Base-by-base conservation (phyloP, 2,797 vertebrate genomes). In the Falco rusticolus region DNA sequence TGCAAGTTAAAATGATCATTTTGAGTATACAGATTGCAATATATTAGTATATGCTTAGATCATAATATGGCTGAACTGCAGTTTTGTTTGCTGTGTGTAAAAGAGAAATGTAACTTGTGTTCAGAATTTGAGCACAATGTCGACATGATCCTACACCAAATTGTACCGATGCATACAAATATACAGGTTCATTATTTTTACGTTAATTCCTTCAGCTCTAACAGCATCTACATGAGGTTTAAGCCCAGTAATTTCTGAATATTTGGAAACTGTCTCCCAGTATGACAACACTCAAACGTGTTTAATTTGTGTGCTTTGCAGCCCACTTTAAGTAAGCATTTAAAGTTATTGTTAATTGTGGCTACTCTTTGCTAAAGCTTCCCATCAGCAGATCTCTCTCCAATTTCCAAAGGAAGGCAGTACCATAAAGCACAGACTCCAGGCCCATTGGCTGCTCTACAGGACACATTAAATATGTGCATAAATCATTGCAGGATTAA, bases 401-500 rank as follows among this genome's bases (percentile, higher is more conserved):
- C 43, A 26, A 2, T 69, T 95, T 96, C 79, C 69, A 94, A 81
- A 84, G 72, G 79, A 76, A 86, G 69, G 54, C 69, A 90, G 80
- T 13, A 34, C 63, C 83, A 56, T 45, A 88, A 88, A 92, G 39
- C 50, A 71, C 47, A 70, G 76, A 69, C n/a, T 85, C 72, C 92
- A 79, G 76, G 76, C 31, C 33, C 51, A 56, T 6, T 79, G 90
- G 72, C 78, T 84, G 64, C 31, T 92, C 88, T 75, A 56, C 54
- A 92, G 72, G 65, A 90, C 61, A 64, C 21, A 31, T 63, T 79
- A 89, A 91, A 72, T 63, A 90, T 9, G 22, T 63, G 63, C 79
- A 91, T 82, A 90, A 91, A 87, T 91, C 72, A 88, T 0, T 48
- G 39, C 77, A 87, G 76, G 70, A 95, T 88, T 91, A 92, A 93